phyloP scores from a whole-genome alignment of 2,113 vertebrate genomes.

The Vicugna pacos region DNA sequence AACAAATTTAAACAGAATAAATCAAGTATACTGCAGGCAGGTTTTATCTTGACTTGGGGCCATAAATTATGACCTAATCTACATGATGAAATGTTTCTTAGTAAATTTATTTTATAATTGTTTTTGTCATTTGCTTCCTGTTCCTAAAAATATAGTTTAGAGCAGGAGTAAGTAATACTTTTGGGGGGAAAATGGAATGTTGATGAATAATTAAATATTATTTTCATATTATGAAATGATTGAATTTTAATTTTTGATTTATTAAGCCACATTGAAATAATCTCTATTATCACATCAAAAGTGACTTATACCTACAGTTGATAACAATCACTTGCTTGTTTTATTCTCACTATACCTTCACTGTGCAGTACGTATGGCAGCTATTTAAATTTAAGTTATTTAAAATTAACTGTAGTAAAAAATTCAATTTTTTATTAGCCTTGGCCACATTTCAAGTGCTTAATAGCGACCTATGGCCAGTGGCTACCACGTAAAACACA shows the following conservation, averaged over 20 bases:
- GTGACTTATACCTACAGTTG: background rate
- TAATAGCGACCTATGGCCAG: background rate
- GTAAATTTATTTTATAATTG: background rate
- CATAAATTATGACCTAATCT: background rate
- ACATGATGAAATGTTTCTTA: background rate
- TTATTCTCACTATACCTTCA: background rate
- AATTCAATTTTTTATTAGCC: background rate
- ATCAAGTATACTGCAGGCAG: background rate
- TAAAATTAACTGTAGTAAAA: background rate
- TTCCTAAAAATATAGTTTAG: background rate
- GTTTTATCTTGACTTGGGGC: background rate
- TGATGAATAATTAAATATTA: background rate
- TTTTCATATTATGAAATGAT: background rate
- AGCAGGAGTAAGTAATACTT: background rate
- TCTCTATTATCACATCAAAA: background rate
- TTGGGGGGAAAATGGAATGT: background rate
- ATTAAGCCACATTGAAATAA: background rate
- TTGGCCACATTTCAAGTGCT: background rate
- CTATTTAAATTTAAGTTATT: background rate
- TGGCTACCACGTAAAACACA: background rate
- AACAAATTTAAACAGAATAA: background rate
- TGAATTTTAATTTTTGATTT: background rate
- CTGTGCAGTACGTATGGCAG: background rate
- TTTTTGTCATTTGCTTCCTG: background rate
- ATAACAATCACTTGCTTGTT: background rate